A percentile compares a stretch with the other conserved stretches of the same genome.
These are phyloP conservation scores for Neolamprologus longior DNA, from an alignment of 2,113 vertebrate species.

Conservation along the genomic window DNA sequence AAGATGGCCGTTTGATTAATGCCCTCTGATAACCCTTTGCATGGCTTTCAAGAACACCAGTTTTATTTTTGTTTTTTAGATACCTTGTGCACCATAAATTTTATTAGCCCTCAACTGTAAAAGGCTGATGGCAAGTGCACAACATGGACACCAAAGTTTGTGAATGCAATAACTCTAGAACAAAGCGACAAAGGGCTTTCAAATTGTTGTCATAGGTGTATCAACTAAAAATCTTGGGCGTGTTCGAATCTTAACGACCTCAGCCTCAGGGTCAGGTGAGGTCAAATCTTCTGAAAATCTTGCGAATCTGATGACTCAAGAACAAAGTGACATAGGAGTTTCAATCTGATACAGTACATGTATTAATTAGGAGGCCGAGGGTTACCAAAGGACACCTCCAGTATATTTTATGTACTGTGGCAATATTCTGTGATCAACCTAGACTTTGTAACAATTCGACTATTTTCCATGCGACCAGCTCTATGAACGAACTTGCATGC, in stretches of 20 bases:
- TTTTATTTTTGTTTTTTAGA: background rate
- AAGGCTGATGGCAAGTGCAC: background rate
- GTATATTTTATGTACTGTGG: background rate
- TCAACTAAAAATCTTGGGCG: accelerated
- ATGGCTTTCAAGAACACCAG: background rate
- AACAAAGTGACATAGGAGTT: too few species aligned
- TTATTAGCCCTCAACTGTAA: background rate
- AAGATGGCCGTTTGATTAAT: background rate
- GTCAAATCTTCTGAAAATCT: background rate
- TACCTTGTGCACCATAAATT: background rate
- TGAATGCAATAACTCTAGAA: background rate
- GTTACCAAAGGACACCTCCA: background rate
- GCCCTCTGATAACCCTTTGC: background rate
- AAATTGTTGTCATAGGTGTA: background rate
- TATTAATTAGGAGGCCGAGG: background rate
- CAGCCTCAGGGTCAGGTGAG: background rate
- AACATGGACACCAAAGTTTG: background rate
- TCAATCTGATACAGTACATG: background rate
- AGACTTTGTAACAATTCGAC: background rate
- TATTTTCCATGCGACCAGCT: background rate
- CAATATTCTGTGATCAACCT: background rate
- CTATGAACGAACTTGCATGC: background rate
- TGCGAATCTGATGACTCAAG: background rate
- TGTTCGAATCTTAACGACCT: background rate
- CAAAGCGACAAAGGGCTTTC: background rate